Conservation (phyloP, 2,888 invertebrate genomes). For the Ophion slaviceki region DNA sequence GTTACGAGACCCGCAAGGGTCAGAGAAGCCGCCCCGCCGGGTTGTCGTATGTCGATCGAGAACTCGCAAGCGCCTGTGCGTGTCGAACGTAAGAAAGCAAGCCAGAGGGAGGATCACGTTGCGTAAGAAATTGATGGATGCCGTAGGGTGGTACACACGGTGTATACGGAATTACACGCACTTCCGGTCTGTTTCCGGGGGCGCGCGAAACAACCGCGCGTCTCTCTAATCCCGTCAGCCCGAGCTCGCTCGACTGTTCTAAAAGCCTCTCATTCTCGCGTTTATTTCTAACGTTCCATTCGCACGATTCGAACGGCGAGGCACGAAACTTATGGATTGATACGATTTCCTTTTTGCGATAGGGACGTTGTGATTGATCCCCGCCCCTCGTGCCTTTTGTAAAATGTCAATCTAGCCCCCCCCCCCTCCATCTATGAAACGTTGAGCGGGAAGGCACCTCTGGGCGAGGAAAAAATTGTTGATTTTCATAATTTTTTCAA, state of each 20-base stretch:
- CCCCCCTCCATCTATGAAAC: neutral
- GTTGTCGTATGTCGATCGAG: neutral
- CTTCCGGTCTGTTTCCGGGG: slow-evolving; percentile 60
- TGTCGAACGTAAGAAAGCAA: slow-evolving; percentile 51
- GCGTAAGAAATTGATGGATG: slow-evolving; percentile 66
- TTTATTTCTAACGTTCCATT: slow-evolving; percentile 54
- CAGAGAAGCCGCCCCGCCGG: slow-evolving; percentile 4
- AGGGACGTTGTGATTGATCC: slow-evolving; percentile 53
- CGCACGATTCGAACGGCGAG: slow-evolving; percentile 49
- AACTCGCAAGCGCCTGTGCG: slow-evolving; percentile 42
- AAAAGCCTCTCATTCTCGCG: slow-evolving; percentile 26
- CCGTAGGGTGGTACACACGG: slow-evolving; percentile 67
- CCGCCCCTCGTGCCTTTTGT: neutral
- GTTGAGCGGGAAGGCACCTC: no score
- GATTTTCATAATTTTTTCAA: no score
- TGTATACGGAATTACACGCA: slow-evolving; percentile 66
- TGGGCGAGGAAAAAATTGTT: no score
- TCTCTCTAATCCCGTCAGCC: slow-evolving; percentile 14
- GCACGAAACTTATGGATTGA: slow-evolving; percentile 57
- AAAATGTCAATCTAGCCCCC: slow-evolving; percentile 13
- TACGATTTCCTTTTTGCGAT: slow-evolving; percentile 59
- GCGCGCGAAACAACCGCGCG: slow-evolving; percentile 41
- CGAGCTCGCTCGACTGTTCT: slow-evolving; percentile 34
- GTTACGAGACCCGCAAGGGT: slow-evolving; percentile 53
- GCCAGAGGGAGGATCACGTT: slow-evolving; percentile 50